Base-by-base conservation (phyloP, 2,888 invertebrate genomes). In the Deilephila porcellus region DNA sequence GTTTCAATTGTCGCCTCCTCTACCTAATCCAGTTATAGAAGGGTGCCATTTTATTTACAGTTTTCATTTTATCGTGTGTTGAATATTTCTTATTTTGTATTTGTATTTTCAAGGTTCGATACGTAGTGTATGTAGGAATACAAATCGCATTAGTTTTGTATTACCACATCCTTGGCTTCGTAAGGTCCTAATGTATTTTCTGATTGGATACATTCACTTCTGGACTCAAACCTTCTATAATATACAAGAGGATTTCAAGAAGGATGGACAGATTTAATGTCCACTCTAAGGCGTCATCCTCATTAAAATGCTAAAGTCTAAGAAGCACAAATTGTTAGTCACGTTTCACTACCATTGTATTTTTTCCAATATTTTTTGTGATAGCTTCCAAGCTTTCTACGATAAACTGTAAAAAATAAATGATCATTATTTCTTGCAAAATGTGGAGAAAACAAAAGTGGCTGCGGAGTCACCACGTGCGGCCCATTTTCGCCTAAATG, bases 1-100 rank as follows among this genome's bases (percentile, higher is more conserved):
- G 89, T 94, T 93, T 93, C 94, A 94, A 93, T 93, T 91, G 92
- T 90, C 90, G 88, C 86, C 78, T 77, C 76, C 79, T 84, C 82
- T 83, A 81, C 87, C 84, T 93, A 93, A 93, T 93, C 92, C 88
- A 83, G 88, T 92, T 92, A 92, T 86, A 83, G 87, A 86, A 87
- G 60, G 64, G 64, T 70, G 53, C 60, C 53, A 76, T 72, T 71
- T 71, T 74, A 70, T 74, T 67, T 67, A 67, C 67, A 67, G 17
- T 67, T 67, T 52, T 45, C 52, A 67, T 67, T 67, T 67, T 67
- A 14, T 52, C 45, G 67, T 19, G 45, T 17, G 45, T 52, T 67
- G 67, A 52, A 52, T 45, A 67, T 67, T 45, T 56, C 53, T 56
- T 56, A 56, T 56, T 67, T 67, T 1, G 25, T 25, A 25, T 25